phyloP scores from a whole-genome alignment of 2,888 invertebrate species.

The Cyclophora albipunctata region DNA sequence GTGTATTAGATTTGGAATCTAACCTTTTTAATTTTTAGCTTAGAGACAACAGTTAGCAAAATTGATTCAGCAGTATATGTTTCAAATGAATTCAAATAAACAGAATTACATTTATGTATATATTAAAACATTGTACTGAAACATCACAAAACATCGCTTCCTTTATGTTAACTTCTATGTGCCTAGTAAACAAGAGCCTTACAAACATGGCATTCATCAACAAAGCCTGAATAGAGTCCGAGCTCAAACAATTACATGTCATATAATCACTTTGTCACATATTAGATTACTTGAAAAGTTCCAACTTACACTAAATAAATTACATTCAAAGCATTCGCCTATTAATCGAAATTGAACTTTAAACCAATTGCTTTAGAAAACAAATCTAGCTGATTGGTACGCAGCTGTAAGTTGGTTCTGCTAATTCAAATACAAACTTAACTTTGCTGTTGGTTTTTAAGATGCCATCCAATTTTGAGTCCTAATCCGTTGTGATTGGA shows the following conservation, averaged over 20 bases:
- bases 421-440: constrained; percentile 36
- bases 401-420: constrained; percentile 32
- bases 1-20: no score
- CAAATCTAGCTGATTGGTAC: constrained; percentile 21
- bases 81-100: no score
- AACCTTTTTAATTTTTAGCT: no score
- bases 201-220: no score
- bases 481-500: neutral
- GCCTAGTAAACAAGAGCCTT: no score
- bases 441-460: constrained; percentile 8
- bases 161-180: no score
- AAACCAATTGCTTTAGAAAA: constrained; percentile 10
- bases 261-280: constrained; percentile 31
- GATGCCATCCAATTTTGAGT: constrained; percentile 11
- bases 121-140: no score
- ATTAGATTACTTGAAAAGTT: constrained; percentile 41
- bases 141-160: no score
- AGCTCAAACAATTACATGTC: neutral
- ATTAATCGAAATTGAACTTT: constrained; percentile 21
- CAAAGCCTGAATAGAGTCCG: no score
- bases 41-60: no score
- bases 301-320: constrained; percentile 24
- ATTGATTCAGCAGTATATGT: no score
- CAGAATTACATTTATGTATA: no score
- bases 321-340: constrained; percentile 3